Base-by-base conservation (phyloP, 92 coral and sea anemone genomes). In the Porites rus region DNA sequence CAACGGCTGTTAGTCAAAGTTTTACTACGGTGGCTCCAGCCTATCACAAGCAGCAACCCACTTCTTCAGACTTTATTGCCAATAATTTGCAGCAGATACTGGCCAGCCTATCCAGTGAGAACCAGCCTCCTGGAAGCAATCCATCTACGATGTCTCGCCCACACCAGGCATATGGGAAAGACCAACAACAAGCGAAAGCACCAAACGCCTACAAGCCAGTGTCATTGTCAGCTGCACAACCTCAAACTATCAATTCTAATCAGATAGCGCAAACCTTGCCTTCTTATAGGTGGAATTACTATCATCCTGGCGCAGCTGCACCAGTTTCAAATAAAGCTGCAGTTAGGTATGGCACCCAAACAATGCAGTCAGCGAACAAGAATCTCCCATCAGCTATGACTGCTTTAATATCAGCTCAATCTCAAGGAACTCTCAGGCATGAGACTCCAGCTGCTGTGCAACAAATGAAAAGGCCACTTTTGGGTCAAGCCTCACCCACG, bases 61-160 rank as follows among this genome's bases (percentile, higher is more conserved):
- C 74, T 16, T 11, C 78, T 3, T 18, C 77, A 16, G 91, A 92
- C 77, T 75, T 28, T 52, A 65, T 86, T 14, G 88, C 84, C 88
- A 74, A 16, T 31, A 86, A 89, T 58, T 74, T 92, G 8, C 88
- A 89, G 72, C 70, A 86, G 56, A 92, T 92, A 25, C 95, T 92
- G 10, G 95, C 79, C 38, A 92, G 95, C 76, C 79, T 92, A 21
- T 89, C 84, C n/a, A 85, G 77, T 11, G 81, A 74, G 8, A 63
- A 59, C 1, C 95, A 82, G 0, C 72, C 19, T 38, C 25, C 77
- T 0, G 72, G 64, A 0, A 4, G 60, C 7, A 72, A 68, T 2
- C 65, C 31, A 25, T 25, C 87, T 2, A 10, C 24, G 17, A 59
- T 62, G 51, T 60, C 74, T 24, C 22, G 62, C 19, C 87, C 80